A percentile compares a stretch with the other conserved stretches of the same genome.
phyloP scores from a whole-genome alignment of 92 coral and sea anemone genomes.

The Porites lobata region DNA sequence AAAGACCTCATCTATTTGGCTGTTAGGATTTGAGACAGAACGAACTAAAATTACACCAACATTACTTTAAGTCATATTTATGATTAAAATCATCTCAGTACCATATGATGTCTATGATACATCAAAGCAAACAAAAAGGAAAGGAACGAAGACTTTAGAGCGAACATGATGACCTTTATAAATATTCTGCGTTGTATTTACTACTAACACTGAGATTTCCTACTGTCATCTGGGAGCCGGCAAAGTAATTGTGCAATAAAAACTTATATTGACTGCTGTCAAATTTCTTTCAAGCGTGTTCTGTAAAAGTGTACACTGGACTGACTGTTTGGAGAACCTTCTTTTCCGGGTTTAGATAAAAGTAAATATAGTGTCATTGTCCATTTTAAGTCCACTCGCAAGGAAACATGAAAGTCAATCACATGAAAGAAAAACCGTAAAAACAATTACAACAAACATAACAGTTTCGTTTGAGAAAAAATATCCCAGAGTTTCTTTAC shows the following conservation, averaged over 20 bases:
- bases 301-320: not conserved
- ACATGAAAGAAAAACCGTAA: too few relatives aligned
- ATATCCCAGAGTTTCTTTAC: too few relatives aligned
- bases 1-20: not conserved
- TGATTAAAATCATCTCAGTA: too few relatives aligned
- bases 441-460: not conserved
- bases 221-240: not conserved
- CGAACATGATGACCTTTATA: not conserved
- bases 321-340: not conserved
- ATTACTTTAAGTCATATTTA: too few relatives aligned
- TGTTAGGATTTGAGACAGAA: not conserved
- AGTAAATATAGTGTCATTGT: constrained; percentile 16
- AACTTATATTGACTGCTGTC: not conserved
- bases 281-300: not conserved
- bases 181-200: not conserved
- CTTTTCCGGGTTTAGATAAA: not conserved
- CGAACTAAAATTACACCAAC: too few relatives aligned
- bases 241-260: not conserved
- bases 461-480: too few relatives aligned
- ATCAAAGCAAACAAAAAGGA: too few relatives aligned
- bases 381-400: not conserved
- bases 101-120: too few relatives aligned
- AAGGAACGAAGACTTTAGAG: not conserved
- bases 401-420: not conserved
- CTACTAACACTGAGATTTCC: not conserved